Percentiles rank a stretch among this genome's conserved stretches.
These are phyloP conservation scores for Neodiprion virginianus DNA, from an alignment of 1,140 invertebrate genomes.

Conservation along the genomic window DNA sequence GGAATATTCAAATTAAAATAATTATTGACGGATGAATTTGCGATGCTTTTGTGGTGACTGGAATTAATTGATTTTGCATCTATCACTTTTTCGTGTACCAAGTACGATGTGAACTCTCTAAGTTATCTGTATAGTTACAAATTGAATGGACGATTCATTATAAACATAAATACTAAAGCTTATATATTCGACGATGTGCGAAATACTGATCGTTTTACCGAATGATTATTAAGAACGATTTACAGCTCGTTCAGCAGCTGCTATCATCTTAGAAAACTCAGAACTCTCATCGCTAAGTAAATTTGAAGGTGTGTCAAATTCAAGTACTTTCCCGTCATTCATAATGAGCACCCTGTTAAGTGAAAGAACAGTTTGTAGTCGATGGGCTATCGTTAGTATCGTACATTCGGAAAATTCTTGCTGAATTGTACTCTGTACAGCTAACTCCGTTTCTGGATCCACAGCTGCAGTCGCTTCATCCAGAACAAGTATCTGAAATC, in stretches of 20 bases:
- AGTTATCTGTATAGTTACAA: not conserved
- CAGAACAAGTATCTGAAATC: constrained; percentile 65
- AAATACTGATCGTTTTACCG: not conserved
- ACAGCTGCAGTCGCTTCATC: constrained; percentile 75
- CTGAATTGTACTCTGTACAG: constrained; percentile 56
- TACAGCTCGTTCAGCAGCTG: constrained; percentile 44
- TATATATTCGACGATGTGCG: too few species aligned
- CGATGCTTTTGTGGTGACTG: not conserved
- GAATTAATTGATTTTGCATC: not conserved
- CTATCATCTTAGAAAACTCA: constrained; percentile 65
- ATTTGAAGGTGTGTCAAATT: constrained; percentile 64
- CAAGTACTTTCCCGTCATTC: constrained; percentile 62
- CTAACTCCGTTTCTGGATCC: constrained; percentile 61
- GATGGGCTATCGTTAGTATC: constrained; percentile 71
- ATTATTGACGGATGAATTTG: too few species aligned
- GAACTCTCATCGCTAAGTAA: constrained; percentile 62
- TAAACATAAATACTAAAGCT: not conserved
- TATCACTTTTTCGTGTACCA: not conserved
- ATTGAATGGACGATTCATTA: not conserved
- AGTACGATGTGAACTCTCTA: not conserved
- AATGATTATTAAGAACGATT: constrained; percentile 13
- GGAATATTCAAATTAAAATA: too few species aligned
- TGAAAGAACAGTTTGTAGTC: constrained; percentile 65
- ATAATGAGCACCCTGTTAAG: constrained; percentile 72
- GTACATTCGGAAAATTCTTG: constrained; percentile 61